Percentiles rank a stretch among this genome's conserved stretches.
phyloP scores from a whole-genome alignment of 2,797 vertebrate species.

The Rhinoraja longicauda region DNA sequence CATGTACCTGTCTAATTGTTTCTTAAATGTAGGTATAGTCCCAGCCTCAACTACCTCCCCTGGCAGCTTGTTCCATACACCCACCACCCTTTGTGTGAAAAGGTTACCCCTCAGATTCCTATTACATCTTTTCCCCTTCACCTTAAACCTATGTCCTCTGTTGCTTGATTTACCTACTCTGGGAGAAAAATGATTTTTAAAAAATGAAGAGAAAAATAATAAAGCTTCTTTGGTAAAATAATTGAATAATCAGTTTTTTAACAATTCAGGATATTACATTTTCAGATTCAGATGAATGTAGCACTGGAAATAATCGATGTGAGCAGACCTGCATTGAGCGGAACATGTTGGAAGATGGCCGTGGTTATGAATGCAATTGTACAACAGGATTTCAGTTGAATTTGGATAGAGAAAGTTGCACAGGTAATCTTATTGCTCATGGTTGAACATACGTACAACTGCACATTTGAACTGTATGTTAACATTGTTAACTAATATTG shows the following conservation, averaged over 20 bases:
- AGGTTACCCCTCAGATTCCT: too few relatives aligned
- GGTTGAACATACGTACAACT: neutral
- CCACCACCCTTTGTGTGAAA: too few relatives aligned
- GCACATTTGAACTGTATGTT: neutral
- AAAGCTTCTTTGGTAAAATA: neutral
- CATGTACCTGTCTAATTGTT: too few relatives aligned
- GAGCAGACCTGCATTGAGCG: constrained; percentile 5
- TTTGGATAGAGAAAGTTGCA: neutral
- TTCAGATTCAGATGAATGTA: constrained; percentile 30
- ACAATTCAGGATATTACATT: neutral
- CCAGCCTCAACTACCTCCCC: too few relatives aligned
- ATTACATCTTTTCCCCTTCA: too few relatives aligned
- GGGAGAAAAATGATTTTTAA: too few relatives aligned
- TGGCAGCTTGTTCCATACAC: too few relatives aligned
- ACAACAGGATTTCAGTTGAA: neutral
- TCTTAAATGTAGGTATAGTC: too few relatives aligned
- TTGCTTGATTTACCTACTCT: neutral
- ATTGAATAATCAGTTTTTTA: neutral
- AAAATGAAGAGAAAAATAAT: neutral
- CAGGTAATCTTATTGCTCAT: neutral
- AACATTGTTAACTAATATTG: too few relatives aligned
- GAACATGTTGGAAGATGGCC: neutral
- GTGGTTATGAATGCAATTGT: constrained; percentile 34
- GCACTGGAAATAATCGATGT: neutral
- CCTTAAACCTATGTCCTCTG: too few relatives aligned